Evolutionary conservation across 2,888 invertebrate genomes (phyloP).

Genomic region (Synergus japonicus): DNA sequence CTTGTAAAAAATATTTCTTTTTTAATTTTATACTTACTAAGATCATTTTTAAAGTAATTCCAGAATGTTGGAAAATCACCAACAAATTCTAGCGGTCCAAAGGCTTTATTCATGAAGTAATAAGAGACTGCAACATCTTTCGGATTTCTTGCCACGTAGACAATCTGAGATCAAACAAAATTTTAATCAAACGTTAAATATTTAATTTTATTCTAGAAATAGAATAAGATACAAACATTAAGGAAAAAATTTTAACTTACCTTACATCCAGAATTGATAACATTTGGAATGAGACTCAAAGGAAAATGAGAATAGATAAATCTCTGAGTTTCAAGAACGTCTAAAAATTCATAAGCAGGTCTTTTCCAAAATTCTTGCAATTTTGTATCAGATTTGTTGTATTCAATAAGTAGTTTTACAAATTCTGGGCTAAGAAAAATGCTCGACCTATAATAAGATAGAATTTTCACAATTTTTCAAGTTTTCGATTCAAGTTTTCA

Average conservation of each 20-base stretch:
- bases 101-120: slow-evolving; percentile 61
- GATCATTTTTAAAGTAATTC: too few relatives aligned
- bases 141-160: slow-evolving; percentile 72
- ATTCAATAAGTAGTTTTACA: slow-evolving; percentile 81
- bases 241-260: slow-evolving; percentile 55
- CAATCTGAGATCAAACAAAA: slow-evolving; percentile 56
- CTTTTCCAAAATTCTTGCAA: slow-evolving; percentile 81
- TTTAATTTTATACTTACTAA: too few relatives aligned
- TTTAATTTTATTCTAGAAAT: background rate
- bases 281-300: slow-evolving; percentile 83
- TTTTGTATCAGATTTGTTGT: slow-evolving; percentile 80
- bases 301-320: slow-evolving; percentile 89
- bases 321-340: slow-evolving; percentile 78
- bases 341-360: slow-evolving; percentile 80
- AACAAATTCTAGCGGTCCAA: too few relatives aligned
- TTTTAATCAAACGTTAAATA: too few relatives aligned
- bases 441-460: background rate
- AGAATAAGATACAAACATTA: background rate
- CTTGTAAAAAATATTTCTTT: too few relatives aligned
- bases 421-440: slow-evolving; percentile 77
- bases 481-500: too few relatives aligned
- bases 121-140: slow-evolving; percentile 70
- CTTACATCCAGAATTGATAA: slow-evolving; percentile 70
- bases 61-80: too few relatives aligned
- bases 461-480: background rate